Evolutionary conservation across 35 echinoderm and acorn worm species (phyloP).

Genomic region (Heliocidaris erythrogramma): DNA sequence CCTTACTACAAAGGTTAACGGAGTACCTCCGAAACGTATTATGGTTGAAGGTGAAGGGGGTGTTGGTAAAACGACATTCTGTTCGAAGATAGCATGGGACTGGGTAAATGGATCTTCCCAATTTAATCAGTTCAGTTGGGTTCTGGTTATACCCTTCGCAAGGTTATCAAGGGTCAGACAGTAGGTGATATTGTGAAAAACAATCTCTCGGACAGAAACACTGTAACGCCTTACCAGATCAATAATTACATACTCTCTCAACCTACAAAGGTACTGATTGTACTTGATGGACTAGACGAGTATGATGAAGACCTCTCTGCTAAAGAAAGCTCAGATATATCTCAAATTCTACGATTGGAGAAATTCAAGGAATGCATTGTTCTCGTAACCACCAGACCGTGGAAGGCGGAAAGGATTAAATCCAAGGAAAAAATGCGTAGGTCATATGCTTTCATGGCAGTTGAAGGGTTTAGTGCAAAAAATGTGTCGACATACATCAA

Average conservation of each 20-base stretch:
- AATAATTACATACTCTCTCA: neutral
- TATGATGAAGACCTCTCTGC: neutral
- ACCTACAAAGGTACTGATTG: neutral
- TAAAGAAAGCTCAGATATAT: neutral
- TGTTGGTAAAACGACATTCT: neutral
- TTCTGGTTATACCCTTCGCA: neutral
- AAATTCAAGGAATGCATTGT: neutral
- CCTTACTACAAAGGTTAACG: neutral
- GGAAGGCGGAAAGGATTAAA: neutral
- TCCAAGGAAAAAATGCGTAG: neutral
- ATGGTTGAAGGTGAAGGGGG: constrained; percentile 14
- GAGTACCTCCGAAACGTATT: neutral
- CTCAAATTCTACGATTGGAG: neutral
- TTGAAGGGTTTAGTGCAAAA: neutral
- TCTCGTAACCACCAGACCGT: neutral
- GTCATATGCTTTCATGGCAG: neutral
- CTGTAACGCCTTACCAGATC: neutral
- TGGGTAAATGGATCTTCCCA: neutral
- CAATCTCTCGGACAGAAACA: neutral
- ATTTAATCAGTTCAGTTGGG: neutral
- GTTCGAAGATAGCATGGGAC: constrained; percentile 14
- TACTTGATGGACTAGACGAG: constrained; percentile 13
- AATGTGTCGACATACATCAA: neutral
- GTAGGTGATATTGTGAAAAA: neutral
- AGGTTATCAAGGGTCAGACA: neutral